Evolutionary conservation across 2,797 vertebrate genomes (phyloP), one percentile per base, ranked within the genome.

Genomic region (Sebastes iracundus): DNA sequence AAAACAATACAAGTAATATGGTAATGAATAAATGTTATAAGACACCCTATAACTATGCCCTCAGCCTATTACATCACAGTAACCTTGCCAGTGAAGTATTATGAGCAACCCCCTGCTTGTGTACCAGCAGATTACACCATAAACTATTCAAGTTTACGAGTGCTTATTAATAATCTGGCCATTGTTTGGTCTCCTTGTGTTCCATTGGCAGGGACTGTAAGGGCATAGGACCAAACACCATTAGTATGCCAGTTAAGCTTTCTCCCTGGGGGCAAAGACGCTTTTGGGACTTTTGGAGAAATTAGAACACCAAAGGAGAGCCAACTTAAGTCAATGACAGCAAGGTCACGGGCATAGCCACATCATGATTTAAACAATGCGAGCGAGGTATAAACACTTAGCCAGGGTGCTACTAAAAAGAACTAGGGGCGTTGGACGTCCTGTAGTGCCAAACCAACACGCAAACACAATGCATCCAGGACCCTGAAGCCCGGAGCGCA

Each of bases 201-300:
- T 88, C 49, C 76, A 78, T 72, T 94, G 92, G 91, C 91, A 92
- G 71, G 70, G 66, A 76, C 38, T 33, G n/a, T 67, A 38, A 92
- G 83, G 88, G 86, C 91, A 91, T 62, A 30, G 71, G 81, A 88
- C 88, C 88, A 93, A 93, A 89, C 83, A 79, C 76, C 72, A 89
- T 85, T 83, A 89, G 85, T 78, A 87, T 90, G 82, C 82, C 80
- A 84, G 87, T 90, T 90, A 89, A 93, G 86, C 73, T 79, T 65
- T 80, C 69, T 87, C 86, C 53, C 67, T 4, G 65, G 65, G 66
- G 38, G 66, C 67, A 75, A 72, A 63, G 22, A 77, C 68, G 68
- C 83, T 70, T 56, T 11, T 55, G 78, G 76, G 72, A 85, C 75
- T 79, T 88, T 79, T 61, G 58, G 75, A 80, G 63, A 83, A 79